Base-by-base conservation (phyloP, 1,140 invertebrate species). In the Drosophila miranda region DNA sequence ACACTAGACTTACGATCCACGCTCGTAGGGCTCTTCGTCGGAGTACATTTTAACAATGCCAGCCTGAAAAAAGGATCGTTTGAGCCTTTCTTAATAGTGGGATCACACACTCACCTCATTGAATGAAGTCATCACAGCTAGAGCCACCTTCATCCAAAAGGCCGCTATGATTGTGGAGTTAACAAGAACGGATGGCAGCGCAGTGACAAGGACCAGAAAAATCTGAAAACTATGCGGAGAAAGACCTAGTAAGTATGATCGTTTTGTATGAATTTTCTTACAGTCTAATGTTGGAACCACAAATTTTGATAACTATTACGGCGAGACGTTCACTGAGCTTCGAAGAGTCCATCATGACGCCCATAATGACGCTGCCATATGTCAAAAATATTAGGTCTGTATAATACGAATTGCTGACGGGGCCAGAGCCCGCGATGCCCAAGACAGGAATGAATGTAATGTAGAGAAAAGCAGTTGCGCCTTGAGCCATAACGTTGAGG, bases 61-160 rank as follows among this genome's bases (percentile, higher is more conserved):
- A n/a, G 58, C 49, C 80, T 82, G n/a, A 1, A 38, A 38, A n/a
- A 6, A 0, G 0, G 19, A 16, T 21, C 2, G 19, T 19, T 1
- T 34, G 1, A 9, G n/a, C 23, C 9, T 38, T 0, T 30, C 28
- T 16, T 11, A 9, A 49, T 13, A 9, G 1, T 13, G 3, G 1
- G 14, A 14, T n/a, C 5, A 34, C 13, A 28, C 14, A 61, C 66
- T 30, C 19, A 75, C 79, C 1, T 46, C 48, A n/a, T 26, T 21
- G 8, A 57, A 81, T 50, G 75, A 77, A 0, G 14, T 6, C 2
- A 84, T 9, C 0, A 75, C 13, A 0, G 77, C 61, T 49, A 74
- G 58, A 0, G 77, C 48, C 1, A 86, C 19, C 19, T 84, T 84
- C 81, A 84, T 86, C 45, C 53, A 69, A 55, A 84, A 48, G 0